Base-by-base conservation (phyloP, 2,113 vertebrate genomes). In the Collichthys lucidus region DNA sequence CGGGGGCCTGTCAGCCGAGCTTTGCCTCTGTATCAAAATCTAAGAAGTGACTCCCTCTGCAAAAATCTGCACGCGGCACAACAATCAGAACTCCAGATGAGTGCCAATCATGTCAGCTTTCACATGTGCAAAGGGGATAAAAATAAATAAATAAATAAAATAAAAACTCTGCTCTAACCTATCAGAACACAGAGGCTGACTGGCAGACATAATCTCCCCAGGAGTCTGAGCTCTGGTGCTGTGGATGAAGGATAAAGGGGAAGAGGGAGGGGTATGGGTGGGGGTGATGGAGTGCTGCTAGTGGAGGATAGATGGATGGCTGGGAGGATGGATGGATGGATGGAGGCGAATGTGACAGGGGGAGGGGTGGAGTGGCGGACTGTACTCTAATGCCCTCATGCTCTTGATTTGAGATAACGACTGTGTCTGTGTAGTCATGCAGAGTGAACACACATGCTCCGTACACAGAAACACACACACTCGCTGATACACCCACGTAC, bases 41-140 rank as follows among this genome's bases (percentile, higher is more conserved):
- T 40, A 42, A 84, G 72, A 72, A 72, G 70, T 24, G 63, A 69
- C 83, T 89, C 83, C 67, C 55, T 53, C 85, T 26, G 35, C 35
- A 59, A 76, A 82, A 92, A 91, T 83, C 68, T 80, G 79, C 83
- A 70, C 60, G 63, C 78, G 71, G 59, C 69, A 52, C 88, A 80
- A 89, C 89, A 92, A 87, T 89, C 87, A 78, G 59, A 89, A 73
- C 74, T 69, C 44, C 57, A 91, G 83, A 89, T 88, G 87, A 83
- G 84, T 90, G 88, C 83, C 89, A 93, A 86, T 94, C 92, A 92
- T 88, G 83, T 83, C 88, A 77, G 81, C 83, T 84, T 86, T 88
- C 80, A 79, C 70, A 2, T 79, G 70, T 22, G 72, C 78, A 60
- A 44, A 11, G 12, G 63, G 68, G 80, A 76, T 69, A 19, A 77